A percentile compares a stretch with the other conserved stretches of the same genome.
phyloP scores from a whole-genome alignment of 2,888 invertebrate species.

The Machimus atricapillus region DNA sequence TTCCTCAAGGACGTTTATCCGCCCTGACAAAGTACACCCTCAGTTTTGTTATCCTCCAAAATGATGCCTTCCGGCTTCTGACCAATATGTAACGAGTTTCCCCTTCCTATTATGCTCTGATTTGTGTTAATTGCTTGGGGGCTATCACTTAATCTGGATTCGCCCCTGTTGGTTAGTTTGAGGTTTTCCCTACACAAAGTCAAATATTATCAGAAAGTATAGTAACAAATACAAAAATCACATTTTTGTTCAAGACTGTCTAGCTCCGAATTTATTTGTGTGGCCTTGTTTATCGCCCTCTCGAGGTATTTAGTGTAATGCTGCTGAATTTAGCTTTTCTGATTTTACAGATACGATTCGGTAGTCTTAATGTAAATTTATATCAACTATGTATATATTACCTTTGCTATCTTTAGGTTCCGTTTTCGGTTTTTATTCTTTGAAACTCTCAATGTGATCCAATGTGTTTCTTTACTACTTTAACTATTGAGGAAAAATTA shows the following conservation, averaged over 20 bases:
- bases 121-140: background rate
- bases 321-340: background rate
- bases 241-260: background rate
- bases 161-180: background rate
- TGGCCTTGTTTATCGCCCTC: background rate
- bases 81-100: background rate
- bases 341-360: no score
- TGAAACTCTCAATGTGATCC: no score
- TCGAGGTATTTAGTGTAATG: background rate
- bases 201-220: background rate
- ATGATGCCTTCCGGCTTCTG: background rate
- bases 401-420: no score
- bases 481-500: no score
- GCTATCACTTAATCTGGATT: background rate
- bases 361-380: no score
- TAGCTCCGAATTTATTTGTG: background rate
- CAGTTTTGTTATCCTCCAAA: background rate
- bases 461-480: no score
- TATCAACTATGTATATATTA: no score
- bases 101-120: background rate
- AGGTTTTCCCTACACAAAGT: background rate
- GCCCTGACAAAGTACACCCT: background rate
- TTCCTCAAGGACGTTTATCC: background rate
- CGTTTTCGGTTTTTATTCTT: no score
- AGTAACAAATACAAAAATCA: background rate